Evolutionary conservation across 2,888 invertebrate species (phyloP).

Genomic region (Nemotelus pantherinus): DNA sequence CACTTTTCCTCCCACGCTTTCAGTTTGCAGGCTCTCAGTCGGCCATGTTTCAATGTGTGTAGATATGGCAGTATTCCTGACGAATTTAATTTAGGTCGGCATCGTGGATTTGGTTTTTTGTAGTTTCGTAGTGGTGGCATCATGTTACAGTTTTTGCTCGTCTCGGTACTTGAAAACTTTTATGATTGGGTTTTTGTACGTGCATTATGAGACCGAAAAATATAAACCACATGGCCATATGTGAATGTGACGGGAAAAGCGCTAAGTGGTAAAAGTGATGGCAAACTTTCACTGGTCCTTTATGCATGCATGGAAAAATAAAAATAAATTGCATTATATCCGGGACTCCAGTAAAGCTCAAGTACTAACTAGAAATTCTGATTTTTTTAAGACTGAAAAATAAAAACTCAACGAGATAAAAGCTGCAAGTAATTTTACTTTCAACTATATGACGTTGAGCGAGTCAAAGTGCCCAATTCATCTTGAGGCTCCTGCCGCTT

Average conservation of each 20-base stretch:
- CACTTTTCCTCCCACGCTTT: too few relatives aligned
- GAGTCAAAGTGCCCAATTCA: too few relatives aligned
- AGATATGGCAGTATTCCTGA: neutral
- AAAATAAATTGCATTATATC: slow-evolving; percentile 9
- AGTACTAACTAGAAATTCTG: neutral
- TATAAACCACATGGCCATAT: neutral
- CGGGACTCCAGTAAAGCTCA: neutral
- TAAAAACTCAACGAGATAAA: too few relatives aligned
- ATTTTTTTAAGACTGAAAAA: too few relatives aligned
- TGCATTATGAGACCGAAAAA: slow-evolving; percentile 1
- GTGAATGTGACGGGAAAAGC: neutral
- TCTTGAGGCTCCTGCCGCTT: too few relatives aligned
- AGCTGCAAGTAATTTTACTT: too few relatives aligned
- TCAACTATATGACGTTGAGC: too few relatives aligned
- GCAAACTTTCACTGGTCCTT: neutral
- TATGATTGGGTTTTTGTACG: neutral
- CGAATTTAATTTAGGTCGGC: slow-evolving; percentile 27
- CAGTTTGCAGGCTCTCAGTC: neutral
- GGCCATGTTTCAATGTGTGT: neutral
- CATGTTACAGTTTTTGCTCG: neutral
- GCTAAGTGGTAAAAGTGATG: neutral
- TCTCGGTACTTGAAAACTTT: neutral
- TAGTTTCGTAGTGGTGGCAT: slow-evolving; percentile 18
- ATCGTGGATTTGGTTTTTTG: neutral
- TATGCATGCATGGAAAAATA: neutral